Conservation (phyloP, 2,113 vertebrate genomes). For the Perognathus longimembris region DNA sequence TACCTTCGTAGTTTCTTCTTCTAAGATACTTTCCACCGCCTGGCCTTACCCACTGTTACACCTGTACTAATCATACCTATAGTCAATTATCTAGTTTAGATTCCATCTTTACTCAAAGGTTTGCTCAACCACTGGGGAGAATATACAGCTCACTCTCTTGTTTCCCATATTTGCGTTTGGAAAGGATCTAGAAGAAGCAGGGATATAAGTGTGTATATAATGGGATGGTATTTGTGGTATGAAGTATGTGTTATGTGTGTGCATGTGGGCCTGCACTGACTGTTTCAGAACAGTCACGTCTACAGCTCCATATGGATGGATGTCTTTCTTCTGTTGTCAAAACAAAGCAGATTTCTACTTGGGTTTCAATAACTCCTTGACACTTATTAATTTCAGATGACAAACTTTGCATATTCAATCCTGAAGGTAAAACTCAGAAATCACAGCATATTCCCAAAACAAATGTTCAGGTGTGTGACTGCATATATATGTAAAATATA, state of each 20-base stretch:
- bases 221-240: not conserved
- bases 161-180: no score
- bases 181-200: not conserved
- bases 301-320: no score
- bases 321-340: not conserved
- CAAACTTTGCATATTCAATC: not conserved
- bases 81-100: not conserved
- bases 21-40: not conserved
- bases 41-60: not conserved
- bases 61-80: not conserved
- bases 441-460: not conserved
- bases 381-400: not conserved
- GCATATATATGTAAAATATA: no score
- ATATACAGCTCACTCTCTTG: not conserved
- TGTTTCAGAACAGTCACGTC: not conserved
- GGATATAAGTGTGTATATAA: not conserved
- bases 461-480: not conserved
- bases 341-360: not conserved
- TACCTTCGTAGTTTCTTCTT: not conserved
- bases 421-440: not conserved
- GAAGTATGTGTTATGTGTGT: not conserved
- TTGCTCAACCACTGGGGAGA: not conserved
- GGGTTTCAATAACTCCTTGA: not conserved
- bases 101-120: not conserved
- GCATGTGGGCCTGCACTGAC: not conserved